Evolutionary conservation across 2,888 invertebrate genomes (phyloP), one percentile per base, ranked within the genome.

Genomic region (Adelognathus sp.): DNA sequence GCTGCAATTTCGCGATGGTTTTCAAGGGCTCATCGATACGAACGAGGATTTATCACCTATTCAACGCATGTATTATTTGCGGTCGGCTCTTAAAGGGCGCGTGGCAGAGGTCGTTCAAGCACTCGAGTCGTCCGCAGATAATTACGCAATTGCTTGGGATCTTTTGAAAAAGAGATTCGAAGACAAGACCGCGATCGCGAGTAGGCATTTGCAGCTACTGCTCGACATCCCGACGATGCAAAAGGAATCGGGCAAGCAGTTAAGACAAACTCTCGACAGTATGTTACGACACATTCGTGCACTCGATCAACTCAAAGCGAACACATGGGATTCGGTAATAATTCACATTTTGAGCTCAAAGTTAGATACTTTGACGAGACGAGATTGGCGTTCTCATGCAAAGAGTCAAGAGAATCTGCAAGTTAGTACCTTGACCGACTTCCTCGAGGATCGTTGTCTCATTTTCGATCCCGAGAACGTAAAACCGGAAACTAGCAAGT

Each of bases 131-230:
- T 75, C 75, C 27, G 79, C 70, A n/a, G 70, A 75, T 1, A 79
- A 79, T 36, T 75, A 75, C 7, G 6, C 9, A 3, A 64, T 63
- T 21, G 73, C 73, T 14, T 78, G 78, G 73, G 52, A 69, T 50
- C 31, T 74, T 5, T 33, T 70, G 9, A 76, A 36, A 7, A 76
- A 76, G 46, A 54, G 76, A n/a, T 76, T 76, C 70, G 60, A 69
- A 36, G 64, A 78, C 39, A 74, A 52, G 9, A 58, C 44, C 1
- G 31, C 61, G 0, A 76, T 77, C 31, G 33, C 56, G 1, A 56
- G 16, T n/a, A 27, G 56, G n/a, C 46, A 69, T 69, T 44, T 72
- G 9, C 76, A 76, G 33, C 2, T 46, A 9, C 36, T 76, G 14
- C 36, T 64, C 11, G 76, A 77, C 11, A 73, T 61, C 24, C 72